These are phyloP conservation scores for Phylloscopus trochilus DNA, from an alignment of 2,113 vertebrate species.

Conservation along the genomic window DNA sequence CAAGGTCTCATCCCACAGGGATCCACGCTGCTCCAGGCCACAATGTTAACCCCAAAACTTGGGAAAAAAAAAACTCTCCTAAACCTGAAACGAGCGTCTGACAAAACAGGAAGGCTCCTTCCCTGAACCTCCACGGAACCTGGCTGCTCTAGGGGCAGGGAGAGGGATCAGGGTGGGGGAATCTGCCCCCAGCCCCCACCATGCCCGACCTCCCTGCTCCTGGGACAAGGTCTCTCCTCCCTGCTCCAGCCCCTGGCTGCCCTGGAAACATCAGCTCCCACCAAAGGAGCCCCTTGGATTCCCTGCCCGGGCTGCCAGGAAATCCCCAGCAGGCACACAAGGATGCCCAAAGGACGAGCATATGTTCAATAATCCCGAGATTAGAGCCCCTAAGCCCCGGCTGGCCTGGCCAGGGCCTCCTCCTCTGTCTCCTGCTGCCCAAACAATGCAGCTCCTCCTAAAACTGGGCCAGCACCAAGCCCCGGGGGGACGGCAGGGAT, in stretches of 20 bases:
- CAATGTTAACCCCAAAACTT: rapidly evolving
- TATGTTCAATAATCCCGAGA: conserved; percentile 14
- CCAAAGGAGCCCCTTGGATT: background rate
- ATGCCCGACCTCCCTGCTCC: background rate
- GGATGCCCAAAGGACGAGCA: background rate
- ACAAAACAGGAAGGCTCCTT: background rate
- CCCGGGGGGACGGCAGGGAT: background rate
- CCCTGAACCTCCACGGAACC: background rate
- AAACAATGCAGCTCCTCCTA: background rate
- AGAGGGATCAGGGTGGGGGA: background rate
- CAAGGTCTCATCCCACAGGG: background rate
- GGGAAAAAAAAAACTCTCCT: background rate
- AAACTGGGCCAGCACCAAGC: background rate
- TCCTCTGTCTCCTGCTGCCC: background rate
- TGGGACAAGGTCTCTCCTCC: background rate
- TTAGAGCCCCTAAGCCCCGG: background rate
- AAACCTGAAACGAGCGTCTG: background rate
- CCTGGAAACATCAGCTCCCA: background rate
- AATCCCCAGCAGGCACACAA: background rate
- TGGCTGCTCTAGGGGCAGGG: background rate
- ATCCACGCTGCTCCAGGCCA: background rate
- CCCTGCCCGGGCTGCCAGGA: background rate
- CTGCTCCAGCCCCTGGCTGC: rapidly evolving
- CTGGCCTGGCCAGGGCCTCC: background rate
- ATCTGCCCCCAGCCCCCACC: background rate